These are phyloP conservation scores for Marmota flaviventris DNA, from an alignment of 2,113 vertebrate genomes.

Conservation along the genomic window DNA sequence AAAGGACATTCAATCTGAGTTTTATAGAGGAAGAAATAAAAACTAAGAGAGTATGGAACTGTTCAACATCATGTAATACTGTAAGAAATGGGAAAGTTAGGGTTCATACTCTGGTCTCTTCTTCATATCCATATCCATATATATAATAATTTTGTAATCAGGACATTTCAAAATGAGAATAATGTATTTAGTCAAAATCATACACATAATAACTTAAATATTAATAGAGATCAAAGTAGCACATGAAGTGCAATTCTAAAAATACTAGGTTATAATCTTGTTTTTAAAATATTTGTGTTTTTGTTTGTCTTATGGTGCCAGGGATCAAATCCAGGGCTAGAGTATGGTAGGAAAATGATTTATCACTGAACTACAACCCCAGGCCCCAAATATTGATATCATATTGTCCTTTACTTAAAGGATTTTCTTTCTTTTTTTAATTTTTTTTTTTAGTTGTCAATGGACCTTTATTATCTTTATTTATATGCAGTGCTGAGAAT, in stretches of 20 bases:
- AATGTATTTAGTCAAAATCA: background rate
- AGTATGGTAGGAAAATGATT: too few relatives aligned
- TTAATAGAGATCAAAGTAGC: background rate
- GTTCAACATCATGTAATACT: background rate
- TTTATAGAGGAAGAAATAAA: conserved; percentile 1
- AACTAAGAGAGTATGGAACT: background rate
- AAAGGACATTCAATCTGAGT: background rate
- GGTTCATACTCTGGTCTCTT: background rate
- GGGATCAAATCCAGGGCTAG: too few relatives aligned
- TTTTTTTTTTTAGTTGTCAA: too few relatives aligned
- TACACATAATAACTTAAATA: background rate
- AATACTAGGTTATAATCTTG: background rate
- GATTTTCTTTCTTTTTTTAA: too few relatives aligned
- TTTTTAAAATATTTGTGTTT: background rate
- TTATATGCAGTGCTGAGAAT: too few relatives aligned
- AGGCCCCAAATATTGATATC: too few relatives aligned
- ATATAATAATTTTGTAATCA: background rate
- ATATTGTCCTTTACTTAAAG: too few relatives aligned
- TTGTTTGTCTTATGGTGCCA: background rate
- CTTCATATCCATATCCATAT: background rate
- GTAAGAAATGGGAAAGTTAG: background rate
- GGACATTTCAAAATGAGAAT: background rate
- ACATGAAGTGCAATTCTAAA: background rate
- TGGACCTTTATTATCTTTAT: too few relatives aligned
- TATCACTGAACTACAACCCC: too few relatives aligned